Evolutionary conservation across 1,140 invertebrate genomes (phyloP).

Genomic region (Platyura marginata): DNA sequence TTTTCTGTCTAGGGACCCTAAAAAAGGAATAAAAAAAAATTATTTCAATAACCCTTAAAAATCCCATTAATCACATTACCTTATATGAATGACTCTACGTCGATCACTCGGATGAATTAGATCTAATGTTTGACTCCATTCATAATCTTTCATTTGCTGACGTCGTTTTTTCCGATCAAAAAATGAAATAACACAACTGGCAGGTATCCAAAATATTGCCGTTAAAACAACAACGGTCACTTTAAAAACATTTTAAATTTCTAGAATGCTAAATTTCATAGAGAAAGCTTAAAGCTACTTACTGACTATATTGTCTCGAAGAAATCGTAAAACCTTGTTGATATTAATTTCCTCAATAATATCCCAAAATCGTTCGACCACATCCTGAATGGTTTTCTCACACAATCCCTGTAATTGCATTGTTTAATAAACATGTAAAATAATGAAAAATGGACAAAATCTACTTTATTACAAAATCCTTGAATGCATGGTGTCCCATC

Average conservation of each 20-base stretch:
- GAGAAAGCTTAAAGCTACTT: conserved; percentile 12
- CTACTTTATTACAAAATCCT: conserved; percentile 84
- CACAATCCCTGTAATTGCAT: conserved; percentile 69
- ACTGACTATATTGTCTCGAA: conserved; percentile 78
- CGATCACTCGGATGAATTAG: conserved; percentile 39
- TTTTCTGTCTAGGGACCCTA: conserved; percentile 25
- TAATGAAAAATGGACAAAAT: conserved; percentile 2
- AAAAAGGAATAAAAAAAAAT: neutral
- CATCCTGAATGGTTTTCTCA: conserved; percentile 86
- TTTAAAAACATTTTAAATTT: too few relatives aligned
- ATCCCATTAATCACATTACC: conserved; percentile 15
- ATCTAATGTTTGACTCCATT: conserved; percentile 37
- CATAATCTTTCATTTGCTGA: conserved; percentile 32
- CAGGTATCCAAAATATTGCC: conserved; percentile 81
- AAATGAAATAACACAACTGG: conserved; percentile 64
- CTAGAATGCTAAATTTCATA: too few relatives aligned
- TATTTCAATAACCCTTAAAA: neutral
- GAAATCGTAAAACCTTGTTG: conserved; percentile 71
- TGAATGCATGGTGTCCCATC: conserved; percentile 91
- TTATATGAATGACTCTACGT: conserved; percentile 35
- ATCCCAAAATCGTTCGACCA: conserved; percentile 89
- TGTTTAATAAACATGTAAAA: too few relatives aligned
- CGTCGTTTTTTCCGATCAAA: conserved; percentile 47
- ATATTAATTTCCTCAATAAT: conserved; percentile 93
- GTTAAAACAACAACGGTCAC: conserved; percentile 69